Percentiles rank a stretch among this genome's conserved stretches.
phyloP scores from a whole-genome alignment of 2,888 invertebrate species.

The Zootermopsis nevadensis region DNA sequence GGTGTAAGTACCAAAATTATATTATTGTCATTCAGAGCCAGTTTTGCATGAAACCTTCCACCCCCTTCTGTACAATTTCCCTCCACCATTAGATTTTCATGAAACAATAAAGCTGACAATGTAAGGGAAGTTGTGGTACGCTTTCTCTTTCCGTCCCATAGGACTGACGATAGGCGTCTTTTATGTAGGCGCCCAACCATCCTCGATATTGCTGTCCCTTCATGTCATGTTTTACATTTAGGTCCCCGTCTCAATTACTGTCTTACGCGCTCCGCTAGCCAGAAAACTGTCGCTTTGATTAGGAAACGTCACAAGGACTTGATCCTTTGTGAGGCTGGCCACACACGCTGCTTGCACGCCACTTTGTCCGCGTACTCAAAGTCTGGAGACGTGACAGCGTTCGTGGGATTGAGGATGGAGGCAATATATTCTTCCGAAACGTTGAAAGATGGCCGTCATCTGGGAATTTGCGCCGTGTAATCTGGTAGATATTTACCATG shows the following conservation, averaged over 20 bases:
- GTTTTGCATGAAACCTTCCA: background rate
- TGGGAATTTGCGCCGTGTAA: no score
- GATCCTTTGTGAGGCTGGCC: no score
- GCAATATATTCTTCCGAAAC: no score
- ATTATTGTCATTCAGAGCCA: conserved; percentile 22
- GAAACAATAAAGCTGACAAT: conserved; percentile 39
- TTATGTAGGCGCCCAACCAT: conserved; percentile 16
- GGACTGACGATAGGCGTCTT: conserved; percentile 40
- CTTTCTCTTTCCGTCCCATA: conserved; percentile 38
- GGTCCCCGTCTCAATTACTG: background rate
- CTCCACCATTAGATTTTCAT: conserved; percentile 18
- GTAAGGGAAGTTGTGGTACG: conserved; percentile 26
- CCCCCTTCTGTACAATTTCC: background rate
- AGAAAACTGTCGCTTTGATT: background rate
- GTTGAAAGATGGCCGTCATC: no score
- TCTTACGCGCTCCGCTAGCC: conserved; percentile 10
- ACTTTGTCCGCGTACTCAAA: no score
- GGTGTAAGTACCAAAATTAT: conserved; percentile 6
- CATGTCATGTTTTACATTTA: conserved; percentile 38
- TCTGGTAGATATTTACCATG: no score
- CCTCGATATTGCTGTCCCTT: conserved; percentile 40
- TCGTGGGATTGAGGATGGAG: no score
- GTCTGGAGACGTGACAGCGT: no score
- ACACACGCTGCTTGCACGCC: no score
- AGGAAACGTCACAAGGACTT: no score